Conservation (phyloP, 1,140 invertebrate species). For the Drosophila albomicans region DNA sequence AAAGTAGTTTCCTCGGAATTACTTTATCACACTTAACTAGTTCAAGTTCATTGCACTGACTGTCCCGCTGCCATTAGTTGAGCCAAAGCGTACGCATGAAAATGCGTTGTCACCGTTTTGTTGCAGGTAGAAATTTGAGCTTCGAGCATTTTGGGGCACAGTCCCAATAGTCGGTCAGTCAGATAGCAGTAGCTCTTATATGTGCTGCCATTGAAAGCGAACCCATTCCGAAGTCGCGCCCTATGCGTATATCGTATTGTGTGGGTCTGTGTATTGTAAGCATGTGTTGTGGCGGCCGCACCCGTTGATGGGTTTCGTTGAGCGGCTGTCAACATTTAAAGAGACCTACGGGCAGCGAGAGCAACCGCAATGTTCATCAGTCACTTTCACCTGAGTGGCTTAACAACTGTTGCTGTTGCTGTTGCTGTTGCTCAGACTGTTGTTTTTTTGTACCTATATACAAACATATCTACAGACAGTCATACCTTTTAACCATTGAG, state of each 20-base stretch:
- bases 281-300: slow-evolving; percentile 45
- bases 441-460: slow-evolving; percentile 43
- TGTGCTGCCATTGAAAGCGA: slow-evolving; percentile 69
- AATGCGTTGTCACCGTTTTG: slow-evolving; percentile 54
- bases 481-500: slow-evolving; percentile 24
- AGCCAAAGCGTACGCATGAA: slow-evolving; percentile 24
- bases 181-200: slow-evolving; percentile 41
- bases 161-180: slow-evolving; percentile 26
- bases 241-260: slow-evolving; percentile 33
- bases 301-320: slow-evolving; percentile 52
- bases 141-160: slow-evolving; percentile 38
- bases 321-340: slow-evolving; percentile 62
- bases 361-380: slow-evolving; percentile 60
- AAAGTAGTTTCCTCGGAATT: not conserved
- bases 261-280: not conserved
- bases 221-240: slow-evolving; percentile 68
- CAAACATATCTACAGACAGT: slow-evolving; percentile 16
- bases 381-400: slow-evolving; percentile 78
- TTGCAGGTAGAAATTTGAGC: slow-evolving; percentile 44
- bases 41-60: slow-evolving; percentile 39
- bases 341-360: slow-evolving; percentile 45
- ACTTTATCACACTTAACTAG: slow-evolving; percentile 5
- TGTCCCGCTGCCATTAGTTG: not conserved
- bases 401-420: slow-evolving; percentile 60
- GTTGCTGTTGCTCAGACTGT: slow-evolving; percentile 29